Evolutionary conservation across 2,113 vertebrate genomes (phyloP), one percentile per base, ranked within the genome.

Genomic region (Lophura nycthemera): DNA sequence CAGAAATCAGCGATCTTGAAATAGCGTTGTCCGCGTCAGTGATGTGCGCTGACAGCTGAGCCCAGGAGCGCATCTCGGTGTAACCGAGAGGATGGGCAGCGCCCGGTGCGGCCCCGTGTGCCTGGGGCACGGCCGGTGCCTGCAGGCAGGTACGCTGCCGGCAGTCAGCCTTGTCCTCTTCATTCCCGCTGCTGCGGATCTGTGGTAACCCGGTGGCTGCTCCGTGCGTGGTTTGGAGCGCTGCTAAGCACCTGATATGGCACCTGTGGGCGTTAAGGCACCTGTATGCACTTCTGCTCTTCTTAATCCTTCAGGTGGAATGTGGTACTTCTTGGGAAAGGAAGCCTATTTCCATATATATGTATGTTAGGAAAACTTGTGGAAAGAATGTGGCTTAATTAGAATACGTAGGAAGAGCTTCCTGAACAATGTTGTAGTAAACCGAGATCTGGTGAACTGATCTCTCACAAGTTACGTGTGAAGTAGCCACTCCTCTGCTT

Each of bases 351-450:
- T 63, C 42, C 4, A 1, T 42, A 10, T 9, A 1, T 4, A 42
- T 6, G 8, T 32, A 8, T 2, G 0, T 40, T 21, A 12, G 21
- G 2, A 21, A 56, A 29, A 0, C 17, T 75, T 56, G 32, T 27
- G 24, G 45, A 66, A 73, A 38, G 15, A 60, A 27, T 2, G 2
- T 15, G 8, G 8, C 40, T 77, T 71, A 66, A 15, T 59, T 89
- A 40, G 20, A 52, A 13, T 45, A 7, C 15, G 9, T 17, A 25
- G n/a, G 19, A 30, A 76, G 15, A 48, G 10, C 18, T 60, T 89
- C 9, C 20, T 22, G 63, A 38, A 18, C 29, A 22, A 1, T 64
- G 30, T 16, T 54, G n/a, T 64, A 32, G 7, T 50, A 50, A 65
- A 43, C 13, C 30, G 4, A 61, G 45, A 22, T 77, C 21, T 20